These are phyloP conservation scores for Neomonachus schauinslandi DNA, from an alignment of 2,113 vertebrate species.

Conservation along the genomic window DNA sequence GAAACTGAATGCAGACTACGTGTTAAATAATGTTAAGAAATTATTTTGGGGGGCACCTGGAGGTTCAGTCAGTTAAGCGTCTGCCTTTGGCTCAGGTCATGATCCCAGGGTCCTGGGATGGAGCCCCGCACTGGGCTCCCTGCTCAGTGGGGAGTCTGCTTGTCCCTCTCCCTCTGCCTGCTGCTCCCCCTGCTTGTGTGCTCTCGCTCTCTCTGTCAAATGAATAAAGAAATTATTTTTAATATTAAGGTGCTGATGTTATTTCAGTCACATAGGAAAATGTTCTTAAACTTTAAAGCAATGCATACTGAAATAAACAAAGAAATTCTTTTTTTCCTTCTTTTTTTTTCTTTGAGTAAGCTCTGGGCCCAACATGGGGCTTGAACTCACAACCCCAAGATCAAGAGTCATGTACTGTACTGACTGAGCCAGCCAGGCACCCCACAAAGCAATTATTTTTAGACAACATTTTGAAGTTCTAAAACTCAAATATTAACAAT, in stretches of 20 bases:
- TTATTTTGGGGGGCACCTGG: not conserved
- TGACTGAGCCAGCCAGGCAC: not conserved
- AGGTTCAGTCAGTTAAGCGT: no score
- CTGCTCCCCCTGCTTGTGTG: no score
- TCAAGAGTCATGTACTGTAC: not conserved
- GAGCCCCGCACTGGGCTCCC: no score
- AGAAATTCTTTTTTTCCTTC: not conserved
- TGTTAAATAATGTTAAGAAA: not conserved
- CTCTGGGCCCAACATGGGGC: not conserved
- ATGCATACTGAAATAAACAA: not conserved
- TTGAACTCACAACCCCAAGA: not conserved
- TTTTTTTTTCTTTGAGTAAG: not conserved
- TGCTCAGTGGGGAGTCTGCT: no score
- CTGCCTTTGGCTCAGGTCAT: no score
- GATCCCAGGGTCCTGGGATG: no score
- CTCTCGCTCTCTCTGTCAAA: not conserved
- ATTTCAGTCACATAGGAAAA: not conserved
- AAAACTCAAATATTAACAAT: conserved; percentile 3
- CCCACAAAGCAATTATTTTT: not conserved
- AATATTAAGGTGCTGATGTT: not conserved
- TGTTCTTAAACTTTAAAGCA: not conserved
- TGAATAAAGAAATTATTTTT: not conserved
- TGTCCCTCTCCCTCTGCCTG: no score
- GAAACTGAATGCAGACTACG: not conserved
- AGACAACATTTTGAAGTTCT: not conserved